A percentile compares a stretch with the other conserved stretches of the same genome.
These are phyloP conservation scores for Diachrysia chrysitis DNA, from an alignment of 2,888 invertebrate genomes.

Conservation along the genomic window DNA sequence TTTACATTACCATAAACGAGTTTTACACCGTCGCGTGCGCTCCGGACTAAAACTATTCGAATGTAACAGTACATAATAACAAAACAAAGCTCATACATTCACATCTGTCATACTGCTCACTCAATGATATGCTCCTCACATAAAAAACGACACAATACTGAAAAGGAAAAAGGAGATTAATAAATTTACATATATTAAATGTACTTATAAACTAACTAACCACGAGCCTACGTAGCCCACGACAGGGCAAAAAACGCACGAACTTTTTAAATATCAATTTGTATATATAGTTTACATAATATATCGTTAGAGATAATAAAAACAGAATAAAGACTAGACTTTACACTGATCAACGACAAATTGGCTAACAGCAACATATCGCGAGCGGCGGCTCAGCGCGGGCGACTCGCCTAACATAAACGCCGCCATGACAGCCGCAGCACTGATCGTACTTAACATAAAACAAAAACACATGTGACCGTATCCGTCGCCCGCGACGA, in stretches of 20 bases:
- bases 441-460: constrained; percentile 65
- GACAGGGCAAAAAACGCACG: constrained; percentile 80
- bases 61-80: constrained; percentile 87
- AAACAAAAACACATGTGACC: constrained; percentile 69
- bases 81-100: constrained; percentile 73
- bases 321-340: constrained; percentile 90
- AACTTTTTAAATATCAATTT: constrained; percentile 84
- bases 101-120: constrained; percentile 64
- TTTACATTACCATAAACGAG: constrained; percentile 88
- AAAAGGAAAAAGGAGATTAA: constrained; percentile 88
- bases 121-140: constrained; percentile 76
- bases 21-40: constrained; percentile 75
- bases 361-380: constrained; percentile 84
- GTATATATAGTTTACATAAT: constrained; percentile 84
- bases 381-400: constrained; percentile 72
- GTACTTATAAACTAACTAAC: constrained; percentile 87
- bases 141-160: constrained; percentile 86
- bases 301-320: constrained; percentile 85
- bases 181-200: constrained; percentile 87
- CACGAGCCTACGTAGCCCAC: constrained; percentile 82
- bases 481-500: constrained; percentile 68
- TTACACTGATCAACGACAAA: constrained; percentile 89
- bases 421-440: neutral
- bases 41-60: constrained; percentile 84
- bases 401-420: constrained; percentile 55